Conservation (phyloP, 2,113 vertebrate species). For the Ranitomeya variabilis region DNA sequence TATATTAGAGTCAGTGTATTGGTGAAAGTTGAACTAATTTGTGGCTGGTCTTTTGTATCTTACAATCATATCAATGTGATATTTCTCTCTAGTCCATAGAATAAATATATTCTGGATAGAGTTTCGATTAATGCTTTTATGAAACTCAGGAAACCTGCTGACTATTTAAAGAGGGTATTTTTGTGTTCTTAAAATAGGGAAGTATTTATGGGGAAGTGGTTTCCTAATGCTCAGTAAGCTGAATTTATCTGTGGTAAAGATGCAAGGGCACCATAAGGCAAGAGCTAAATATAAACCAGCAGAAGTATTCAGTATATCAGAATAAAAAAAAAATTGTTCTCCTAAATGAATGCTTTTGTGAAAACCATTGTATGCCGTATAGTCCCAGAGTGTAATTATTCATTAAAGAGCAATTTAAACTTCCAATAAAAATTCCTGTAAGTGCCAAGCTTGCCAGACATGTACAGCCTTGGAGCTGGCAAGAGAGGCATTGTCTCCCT, state of each 20-base stretch:
- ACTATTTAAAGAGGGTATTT: conserved; percentile 20
- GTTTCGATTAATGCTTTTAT: background rate
- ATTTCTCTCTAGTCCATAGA: background rate
- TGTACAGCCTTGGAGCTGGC: background rate
- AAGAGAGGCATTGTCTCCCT: background rate
- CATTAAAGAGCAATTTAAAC: background rate
- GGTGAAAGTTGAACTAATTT: too few relatives aligned
- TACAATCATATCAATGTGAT: background rate
- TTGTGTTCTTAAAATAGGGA: conserved; percentile 33
- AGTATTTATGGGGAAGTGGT: conserved; percentile 39
- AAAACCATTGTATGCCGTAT: background rate
- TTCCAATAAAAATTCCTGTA: background rate
- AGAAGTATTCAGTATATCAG: background rate
- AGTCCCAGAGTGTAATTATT: background rate
- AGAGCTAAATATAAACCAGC: conserved; percentile 25
- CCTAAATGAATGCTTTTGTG: background rate
- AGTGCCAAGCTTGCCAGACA: background rate
- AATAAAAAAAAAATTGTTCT: background rate
- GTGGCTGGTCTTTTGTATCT: too few relatives aligned
- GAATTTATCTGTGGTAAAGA: conserved; percentile 8
- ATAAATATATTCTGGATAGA: background rate
- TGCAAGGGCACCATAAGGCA: background rate
- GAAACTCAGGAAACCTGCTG: conserved; percentile 5
- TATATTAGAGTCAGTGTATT: too few relatives aligned
- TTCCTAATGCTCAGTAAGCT: conserved; percentile 13